Conservation (phyloP, 2,113 vertebrate species). For the Dinomys branickii region DNA sequence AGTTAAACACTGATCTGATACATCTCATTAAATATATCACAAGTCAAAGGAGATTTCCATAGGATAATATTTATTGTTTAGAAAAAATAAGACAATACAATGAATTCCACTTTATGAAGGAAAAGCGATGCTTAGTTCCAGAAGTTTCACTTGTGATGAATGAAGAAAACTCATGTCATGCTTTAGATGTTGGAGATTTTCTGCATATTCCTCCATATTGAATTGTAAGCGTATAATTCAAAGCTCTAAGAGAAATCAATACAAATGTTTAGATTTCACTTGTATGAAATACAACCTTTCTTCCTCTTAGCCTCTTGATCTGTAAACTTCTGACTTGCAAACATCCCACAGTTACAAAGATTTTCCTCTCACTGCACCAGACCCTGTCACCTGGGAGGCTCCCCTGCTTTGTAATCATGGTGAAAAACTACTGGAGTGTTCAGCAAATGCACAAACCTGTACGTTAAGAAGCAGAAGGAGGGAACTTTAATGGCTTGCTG, state of each 20-base stretch:
- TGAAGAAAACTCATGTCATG: not conserved
- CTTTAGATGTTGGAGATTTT: not conserved
- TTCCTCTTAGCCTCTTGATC: slow-evolving; percentile 7
- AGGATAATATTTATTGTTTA: slow-evolving; percentile 65
- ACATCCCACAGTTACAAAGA: not conserved
- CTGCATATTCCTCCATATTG: slow-evolving; percentile 48
- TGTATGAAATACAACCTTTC: not conserved
- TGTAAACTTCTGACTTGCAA: not conserved
- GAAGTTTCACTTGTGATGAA: not conserved
- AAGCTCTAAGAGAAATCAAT: slow-evolving; percentile 71
- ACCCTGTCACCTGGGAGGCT: not conserved
- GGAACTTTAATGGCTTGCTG: not conserved
- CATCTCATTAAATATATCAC: slow-evolving; percentile 14
- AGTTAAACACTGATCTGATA: not conserved
- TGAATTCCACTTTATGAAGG: slow-evolving; percentile 11
- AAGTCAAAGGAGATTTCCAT: slow-evolving; percentile 11
- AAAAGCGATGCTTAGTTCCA: not conserved
- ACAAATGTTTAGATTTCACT: slow-evolving; percentile 56
- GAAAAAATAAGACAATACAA: slow-evolving; percentile 16
- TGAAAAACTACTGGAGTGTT: not conserved
- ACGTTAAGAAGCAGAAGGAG: not conserved
- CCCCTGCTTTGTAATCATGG: not conserved
- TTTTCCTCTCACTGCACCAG: not conserved
- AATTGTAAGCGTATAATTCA: slow-evolving; percentile 53
- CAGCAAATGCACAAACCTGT: not conserved